Base-by-base conservation (phyloP, 30 jellyfish, hydroid and myxozoan genomes). In the Pelagia noctiluca region DNA sequence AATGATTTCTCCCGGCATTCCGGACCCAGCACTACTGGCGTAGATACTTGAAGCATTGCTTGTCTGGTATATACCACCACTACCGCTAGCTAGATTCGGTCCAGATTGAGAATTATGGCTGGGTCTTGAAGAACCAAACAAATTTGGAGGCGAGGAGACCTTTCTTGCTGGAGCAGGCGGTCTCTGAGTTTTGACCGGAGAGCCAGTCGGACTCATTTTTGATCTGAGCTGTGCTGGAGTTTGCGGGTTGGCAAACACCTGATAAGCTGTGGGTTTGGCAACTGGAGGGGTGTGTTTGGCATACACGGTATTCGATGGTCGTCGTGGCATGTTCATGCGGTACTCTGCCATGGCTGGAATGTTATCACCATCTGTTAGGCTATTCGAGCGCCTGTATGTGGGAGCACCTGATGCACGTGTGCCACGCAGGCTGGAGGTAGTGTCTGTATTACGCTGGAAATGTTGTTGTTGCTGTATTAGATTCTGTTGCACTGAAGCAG, bases 381-480 rank as follows among this genome's bases (percentile, higher is more conserved):
- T 88, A 85, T 88, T 94, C 8, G 99, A 94, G 35, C 99, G 90
- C 33, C 90, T 84, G 60, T 34, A 80, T 12, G 72, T 23, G 2
- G 89, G 91, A 0, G 88, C 86, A 18, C 78, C 82, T 0, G 95
- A 47, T 52, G 85, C 71, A 61, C 96, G 89, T 2, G 90, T 63
- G 29, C 93, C 97, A 31, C 99, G 97, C 80, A 94, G 64, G 53
- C 99, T 94, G 22, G 96, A 84, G 0, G 97, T 53, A 3, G 35
- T 64, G 22, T 76, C 85, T 7, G 77, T 65, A 47, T 88, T 88
- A 26, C 99, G 84, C 62, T 77, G 83, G 78, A 94, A 94, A 31
- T 86, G 94, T 42, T 83, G 85, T 61, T 53, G 80, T 74, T 47
- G 96, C 90, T 66, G 74, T 50, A 49, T 82, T 70, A 33, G 46